Evolutionary conservation across 2,113 vertebrate genomes (phyloP).

Genomic region (Thymallus thymallus): DNA sequence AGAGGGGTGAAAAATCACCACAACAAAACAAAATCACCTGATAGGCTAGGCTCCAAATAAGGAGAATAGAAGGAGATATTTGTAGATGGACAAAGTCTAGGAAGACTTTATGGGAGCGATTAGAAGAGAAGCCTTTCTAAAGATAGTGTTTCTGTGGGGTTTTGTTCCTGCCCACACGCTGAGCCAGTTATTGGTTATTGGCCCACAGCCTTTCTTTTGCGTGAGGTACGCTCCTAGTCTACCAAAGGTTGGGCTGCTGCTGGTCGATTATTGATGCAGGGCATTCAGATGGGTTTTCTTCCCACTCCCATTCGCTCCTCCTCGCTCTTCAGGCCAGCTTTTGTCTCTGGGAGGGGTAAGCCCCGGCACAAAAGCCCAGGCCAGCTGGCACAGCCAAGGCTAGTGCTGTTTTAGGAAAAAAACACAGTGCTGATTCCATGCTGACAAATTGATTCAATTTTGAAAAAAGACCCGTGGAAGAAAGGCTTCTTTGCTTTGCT

Average conservation of each 20-base stretch:
- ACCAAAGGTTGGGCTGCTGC: slow-evolving; percentile 15
- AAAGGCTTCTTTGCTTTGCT: neutral
- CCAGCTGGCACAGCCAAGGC: slow-evolving; percentile 43
- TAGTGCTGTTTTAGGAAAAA: slow-evolving; percentile 49
- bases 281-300: slow-evolving; percentile 17
- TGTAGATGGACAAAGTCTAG: neutral
- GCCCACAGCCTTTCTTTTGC: neutral
- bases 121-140: neutral
- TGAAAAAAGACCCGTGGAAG: neutral
- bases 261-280: slow-evolving; percentile 35
- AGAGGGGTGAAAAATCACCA: slow-evolving; percentile 26
- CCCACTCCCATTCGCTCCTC: neutral
- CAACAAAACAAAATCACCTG: neutral
- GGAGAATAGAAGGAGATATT: neutral
- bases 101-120: neutral
- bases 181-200: neutral
- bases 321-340: slow-evolving; percentile 17
- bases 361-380: slow-evolving; percentile 40
- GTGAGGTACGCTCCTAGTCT: neutral
- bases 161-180: neutral
- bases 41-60: neutral
- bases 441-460: slow-evolving; percentile 63
- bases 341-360: slow-evolving; percentile 31
- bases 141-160: neutral
- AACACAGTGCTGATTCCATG: slow-evolving; percentile 44